Conservation (phyloP, 2,113 vertebrate genomes). For the Bubo bubo region DNA sequence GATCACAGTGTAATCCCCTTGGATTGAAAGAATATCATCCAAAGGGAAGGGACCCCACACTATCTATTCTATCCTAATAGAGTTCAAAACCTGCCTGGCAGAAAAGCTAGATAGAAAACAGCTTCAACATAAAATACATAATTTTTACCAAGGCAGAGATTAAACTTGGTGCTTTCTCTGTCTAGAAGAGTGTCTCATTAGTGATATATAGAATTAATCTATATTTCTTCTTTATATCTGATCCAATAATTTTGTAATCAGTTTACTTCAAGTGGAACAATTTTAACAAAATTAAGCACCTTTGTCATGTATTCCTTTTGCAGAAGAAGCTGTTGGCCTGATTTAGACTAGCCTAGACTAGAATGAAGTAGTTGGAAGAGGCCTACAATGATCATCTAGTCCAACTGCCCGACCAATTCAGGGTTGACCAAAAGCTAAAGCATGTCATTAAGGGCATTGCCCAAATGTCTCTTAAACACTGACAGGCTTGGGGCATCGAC, state of each 20-base stretch:
- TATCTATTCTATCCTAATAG: neutral
- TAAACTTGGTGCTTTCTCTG: neutral
- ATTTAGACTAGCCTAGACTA: no score
- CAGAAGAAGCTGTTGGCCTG: neutral
- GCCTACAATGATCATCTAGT: neutral
- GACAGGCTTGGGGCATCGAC: no score
- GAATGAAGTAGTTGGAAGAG: neutral
- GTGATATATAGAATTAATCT: neutral
- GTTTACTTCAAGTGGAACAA: neutral
- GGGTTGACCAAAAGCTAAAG: neutral
- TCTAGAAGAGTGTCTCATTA: neutral
- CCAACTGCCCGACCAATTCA: neutral
- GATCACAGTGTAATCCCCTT: neutral
- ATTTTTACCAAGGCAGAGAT: neutral
- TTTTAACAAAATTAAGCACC: neutral
- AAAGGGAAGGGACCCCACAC: neutral
- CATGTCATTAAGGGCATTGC: no score
- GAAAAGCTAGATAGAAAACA: neutral
- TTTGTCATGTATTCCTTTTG: neutral
- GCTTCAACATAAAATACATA: neutral
- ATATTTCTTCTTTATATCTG: neutral
- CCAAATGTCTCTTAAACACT: no score
- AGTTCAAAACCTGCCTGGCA: neutral
- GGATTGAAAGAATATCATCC: neutral
- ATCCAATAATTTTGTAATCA: neutral